phyloP scores from a whole-genome alignment of 2,888 invertebrate genomes.

The Acleris cristana region DNA sequence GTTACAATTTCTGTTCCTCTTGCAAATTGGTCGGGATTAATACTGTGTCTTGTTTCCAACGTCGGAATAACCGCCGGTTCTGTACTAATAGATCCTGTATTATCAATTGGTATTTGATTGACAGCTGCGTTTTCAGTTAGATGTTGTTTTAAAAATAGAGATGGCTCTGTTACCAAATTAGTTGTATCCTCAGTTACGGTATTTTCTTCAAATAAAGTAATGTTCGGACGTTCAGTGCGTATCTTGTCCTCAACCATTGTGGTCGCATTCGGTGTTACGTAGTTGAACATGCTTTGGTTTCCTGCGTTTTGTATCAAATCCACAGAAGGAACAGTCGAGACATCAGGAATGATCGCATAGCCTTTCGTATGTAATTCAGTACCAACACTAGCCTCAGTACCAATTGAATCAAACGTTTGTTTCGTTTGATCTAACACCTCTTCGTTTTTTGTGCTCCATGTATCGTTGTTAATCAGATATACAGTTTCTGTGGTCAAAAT shows the following conservation, averaged over 20 bases:
- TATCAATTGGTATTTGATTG: not conserved
- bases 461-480: not conserved
- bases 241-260: too few species aligned
- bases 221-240: too few species aligned
- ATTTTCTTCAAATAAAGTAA: too few species aligned
- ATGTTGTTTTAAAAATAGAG: not conserved
- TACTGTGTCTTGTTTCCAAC: not conserved
- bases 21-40: not conserved
- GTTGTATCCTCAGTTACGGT: not conserved
- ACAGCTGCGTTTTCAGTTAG: not conserved
- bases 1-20: not conserved
- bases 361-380: not conserved
- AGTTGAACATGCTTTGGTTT: too few species aligned
- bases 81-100: not conserved
- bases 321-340: too few species aligned
- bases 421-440: not conserved
- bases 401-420: not conserved
- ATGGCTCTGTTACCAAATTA: not conserved
- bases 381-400: not conserved
- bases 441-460: not conserved
- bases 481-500: not conserved
- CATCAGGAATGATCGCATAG: not conserved
- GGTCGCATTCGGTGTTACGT: too few species aligned
- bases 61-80: not conserved
- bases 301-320: too few species aligned